Base-by-base conservation (phyloP, 2,113 vertebrate genomes). In the Pachypanchax playfairii region DNA sequence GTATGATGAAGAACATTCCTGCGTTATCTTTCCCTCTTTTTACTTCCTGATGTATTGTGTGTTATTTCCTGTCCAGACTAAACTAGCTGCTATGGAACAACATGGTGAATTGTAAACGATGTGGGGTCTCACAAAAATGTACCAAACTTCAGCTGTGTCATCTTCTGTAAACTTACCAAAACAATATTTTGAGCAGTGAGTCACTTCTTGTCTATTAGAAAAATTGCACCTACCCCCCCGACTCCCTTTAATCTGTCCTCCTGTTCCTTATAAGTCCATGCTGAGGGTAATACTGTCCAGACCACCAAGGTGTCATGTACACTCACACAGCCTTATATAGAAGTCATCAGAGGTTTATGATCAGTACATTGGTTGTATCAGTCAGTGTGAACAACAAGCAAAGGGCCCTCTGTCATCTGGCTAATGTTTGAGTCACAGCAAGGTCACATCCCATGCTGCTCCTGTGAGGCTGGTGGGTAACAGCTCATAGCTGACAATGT, bases 251-350 rank as follows among this genome's bases (percentile, higher is more conserved):
- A 75, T 83, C 69, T 75, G 65, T 65, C 70, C 52, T 6, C 18
- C 42, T 75, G 82, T 83, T 91, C 91, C 92, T 90, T 92, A 91
- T 91, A 93, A 90, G 91, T 82, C 75, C 41, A 81, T 90, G 90
- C 89, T 91, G 84, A 88, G 75, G 80, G 75, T 78, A 79, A 76
- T 70, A 78, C 79, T 75, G 64, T 85, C 72, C 72, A 84, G 84
- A 77, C 77, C 70, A 68, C 79, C 60, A 17, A 75, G 72, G 80
- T 87, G 85, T 87, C 78, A 50, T 14, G 31, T 50, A 33, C 64
- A 31, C 59, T 70, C 22, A 50, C 24, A 50, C 54, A 35, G 55
- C 88, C 90, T 88, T 87, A 90, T 89, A 89, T 89, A 90, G 90
- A 87, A 80, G 70, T 54, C 62, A 68, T 47, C 44, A 50, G 55